Conservation (phyloP, 2,113 vertebrate genomes). For the Amphiprion percula region DNA sequence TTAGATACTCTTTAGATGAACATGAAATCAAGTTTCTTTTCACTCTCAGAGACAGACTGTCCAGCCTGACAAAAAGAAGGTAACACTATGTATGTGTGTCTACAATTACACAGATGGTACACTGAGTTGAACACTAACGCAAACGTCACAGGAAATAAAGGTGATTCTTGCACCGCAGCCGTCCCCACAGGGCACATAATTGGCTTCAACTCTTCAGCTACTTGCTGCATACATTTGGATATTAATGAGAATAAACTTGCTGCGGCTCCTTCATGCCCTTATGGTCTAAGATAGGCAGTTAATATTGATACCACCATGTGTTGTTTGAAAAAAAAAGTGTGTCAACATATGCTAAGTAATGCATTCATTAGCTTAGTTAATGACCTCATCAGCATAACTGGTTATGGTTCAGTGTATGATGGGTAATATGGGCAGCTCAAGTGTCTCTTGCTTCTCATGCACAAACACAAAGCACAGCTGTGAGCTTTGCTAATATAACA, state of each 20-base stretch:
- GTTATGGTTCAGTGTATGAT: constrained; percentile 29
- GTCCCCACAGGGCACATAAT: constrained; percentile 31
- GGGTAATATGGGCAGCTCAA: constrained; percentile 16
- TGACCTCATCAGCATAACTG: constrained; percentile 50
- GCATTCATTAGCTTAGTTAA: constrained; percentile 58
- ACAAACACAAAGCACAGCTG: constrained; percentile 42
- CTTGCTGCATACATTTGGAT: constrained; percentile 40
- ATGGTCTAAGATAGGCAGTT: constrained; percentile 16
- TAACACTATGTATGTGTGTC: background rate
- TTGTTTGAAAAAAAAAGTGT: constrained; percentile 44
- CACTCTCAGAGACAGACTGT: background rate
- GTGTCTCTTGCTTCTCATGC: constrained; percentile 5
- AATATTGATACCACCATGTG: constrained; percentile 26
- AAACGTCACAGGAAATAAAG: constrained; percentile 30
- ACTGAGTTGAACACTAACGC: background rate
- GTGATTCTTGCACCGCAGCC: background rate
- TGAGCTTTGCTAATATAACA: constrained; percentile 16
- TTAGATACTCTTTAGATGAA: background rate
- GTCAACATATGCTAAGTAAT: constrained; percentile 49
- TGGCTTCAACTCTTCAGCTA: constrained; percentile 17
- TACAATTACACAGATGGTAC: background rate
- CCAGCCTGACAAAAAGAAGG: background rate
- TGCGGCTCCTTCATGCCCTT: constrained; percentile 10
- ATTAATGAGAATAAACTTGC: constrained; percentile 48
- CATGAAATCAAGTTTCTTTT: background rate